Base-by-base conservation (phyloP, 2,797 vertebrate species). In the Pempheris klunzingeri region DNA sequence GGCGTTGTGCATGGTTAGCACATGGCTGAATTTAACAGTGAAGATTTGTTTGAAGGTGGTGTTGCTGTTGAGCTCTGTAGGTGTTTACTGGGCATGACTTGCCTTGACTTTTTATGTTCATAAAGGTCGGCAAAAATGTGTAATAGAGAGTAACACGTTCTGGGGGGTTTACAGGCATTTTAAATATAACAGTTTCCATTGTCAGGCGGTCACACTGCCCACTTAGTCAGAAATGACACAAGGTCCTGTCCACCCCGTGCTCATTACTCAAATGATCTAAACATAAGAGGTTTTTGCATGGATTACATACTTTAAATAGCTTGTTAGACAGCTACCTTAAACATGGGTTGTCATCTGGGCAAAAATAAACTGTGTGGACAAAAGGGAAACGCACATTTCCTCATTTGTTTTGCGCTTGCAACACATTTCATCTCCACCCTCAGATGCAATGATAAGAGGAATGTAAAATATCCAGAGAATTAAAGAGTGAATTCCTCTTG, bases 1-100 rank as follows among this genome's bases (percentile, higher is more conserved):
- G 14, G 47, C 9, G 10, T 55, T 17, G 74, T 22, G 74, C 74
- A 78, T 90, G 88, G 82, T 0, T 67, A 81, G 79, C 91, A 92
- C 83, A 87, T 91, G 87, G 88, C 15, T 22, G 49, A 62, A 5
- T 77, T 69, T 36, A 47, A 59, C n/a, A 63, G 50, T 1, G 1
- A 34, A 11, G 49, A 24, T 64, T 36, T 69, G 73, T 85, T 82
- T 86, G 78, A 88, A 73, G 69, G 74, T 0, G 10, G 43, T 22
- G 76, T 38, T 52, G 47, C 61, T 59, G 65, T 55, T 12, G 59
- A 77, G 77, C 66, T 67, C 68, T 52, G 65, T 22, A 38, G 50
- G 74, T 18, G 68, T 86, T 87, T 73, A 82, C 61, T 44, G 39
- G 43, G 2, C 66, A 22, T 8, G 53, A 83, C 50, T 34, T 3